A percentile compares a stretch with the other conserved stretches of the same genome.
Conservation (phyloP, 2,888 invertebrate genomes). For the Prosopocoilus inquinatus region DNA sequence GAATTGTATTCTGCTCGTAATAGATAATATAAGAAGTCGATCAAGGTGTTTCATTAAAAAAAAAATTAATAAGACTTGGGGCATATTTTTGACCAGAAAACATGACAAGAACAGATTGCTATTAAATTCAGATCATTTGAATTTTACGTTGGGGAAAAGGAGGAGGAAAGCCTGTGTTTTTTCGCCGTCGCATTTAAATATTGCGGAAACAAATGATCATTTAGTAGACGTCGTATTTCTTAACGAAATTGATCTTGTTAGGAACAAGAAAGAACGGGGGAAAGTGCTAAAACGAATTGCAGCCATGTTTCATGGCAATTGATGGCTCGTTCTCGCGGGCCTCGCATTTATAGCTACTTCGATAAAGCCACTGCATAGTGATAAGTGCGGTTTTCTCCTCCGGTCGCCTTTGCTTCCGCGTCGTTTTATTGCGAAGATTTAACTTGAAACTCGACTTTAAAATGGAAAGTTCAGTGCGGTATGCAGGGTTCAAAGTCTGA, state of each 20-base stretch:
- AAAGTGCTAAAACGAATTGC: conserved; percentile 41
- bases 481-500: not conserved
- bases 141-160: too few species aligned
- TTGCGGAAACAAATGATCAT: not conserved
- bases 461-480: not conserved
- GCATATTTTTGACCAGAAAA: too few species aligned
- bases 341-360: conserved; percentile 39
- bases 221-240: not conserved
- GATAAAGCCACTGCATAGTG: conserved; percentile 42
- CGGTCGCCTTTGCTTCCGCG: conserved; percentile 7
- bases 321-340: conserved; percentile 37
- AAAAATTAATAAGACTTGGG: too few species aligned
- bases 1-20: too few species aligned
- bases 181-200: not conserved
- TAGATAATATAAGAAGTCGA: too few species aligned
- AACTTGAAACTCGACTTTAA: conserved; percentile 2
- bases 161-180: too few species aligned
- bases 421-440: conserved; percentile 6
- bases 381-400: conserved; percentile 37
- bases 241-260: conserved; percentile 29
- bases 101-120: too few species aligned
- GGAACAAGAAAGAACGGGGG: conserved; percentile 26
- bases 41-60: too few species aligned
- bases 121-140: too few species aligned
- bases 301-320: conserved; percentile 44